phyloP scores from a whole-genome alignment of 37 sponge, comb jelly and placozoan species.

The Ephydatia muelleri region DNA sequence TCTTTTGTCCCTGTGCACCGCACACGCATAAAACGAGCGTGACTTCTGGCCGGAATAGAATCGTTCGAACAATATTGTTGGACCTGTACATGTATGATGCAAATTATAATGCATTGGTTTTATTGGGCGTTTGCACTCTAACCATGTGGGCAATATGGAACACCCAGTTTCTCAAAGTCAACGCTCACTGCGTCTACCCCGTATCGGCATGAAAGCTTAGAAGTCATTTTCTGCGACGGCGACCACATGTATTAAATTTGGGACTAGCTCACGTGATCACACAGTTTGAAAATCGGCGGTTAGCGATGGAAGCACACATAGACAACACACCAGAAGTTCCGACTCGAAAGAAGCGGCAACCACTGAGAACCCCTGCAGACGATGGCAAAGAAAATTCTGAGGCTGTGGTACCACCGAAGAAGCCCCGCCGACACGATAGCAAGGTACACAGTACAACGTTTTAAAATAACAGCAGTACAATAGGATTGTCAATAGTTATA shows the following conservation, averaged over 20 bases:
- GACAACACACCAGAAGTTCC: neutral
- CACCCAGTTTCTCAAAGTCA: neutral
- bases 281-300: neutral
- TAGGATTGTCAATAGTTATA: too few relatives aligned
- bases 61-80: slow-evolving; percentile 84
- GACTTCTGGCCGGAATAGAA: slow-evolving; percentile 66
- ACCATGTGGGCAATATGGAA: slow-evolving; percentile 81
- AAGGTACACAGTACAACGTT: neutral
- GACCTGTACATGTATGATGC: slow-evolving; percentile 45
- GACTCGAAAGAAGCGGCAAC: neutral
- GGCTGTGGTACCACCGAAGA: neutral
- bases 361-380: neutral
- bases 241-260: neutral
- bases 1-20: slow-evolving; percentile 78
- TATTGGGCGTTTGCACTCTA: neutral
- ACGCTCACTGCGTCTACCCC: slow-evolving; percentile 45
- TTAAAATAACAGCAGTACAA: too few relatives aligned
- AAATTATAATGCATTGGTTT: neutral
- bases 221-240: neutral
- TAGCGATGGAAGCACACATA: neutral
- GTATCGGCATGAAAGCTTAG: neutral
- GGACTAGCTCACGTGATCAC: neutral
- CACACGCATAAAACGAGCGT: slow-evolving; percentile 88
- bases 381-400: neutral
- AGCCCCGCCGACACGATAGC: neutral